Evolutionary conservation across 2,113 vertebrate species (phyloP), one percentile per base, ranked within the genome.

Genomic region (Esox niger): DNA sequence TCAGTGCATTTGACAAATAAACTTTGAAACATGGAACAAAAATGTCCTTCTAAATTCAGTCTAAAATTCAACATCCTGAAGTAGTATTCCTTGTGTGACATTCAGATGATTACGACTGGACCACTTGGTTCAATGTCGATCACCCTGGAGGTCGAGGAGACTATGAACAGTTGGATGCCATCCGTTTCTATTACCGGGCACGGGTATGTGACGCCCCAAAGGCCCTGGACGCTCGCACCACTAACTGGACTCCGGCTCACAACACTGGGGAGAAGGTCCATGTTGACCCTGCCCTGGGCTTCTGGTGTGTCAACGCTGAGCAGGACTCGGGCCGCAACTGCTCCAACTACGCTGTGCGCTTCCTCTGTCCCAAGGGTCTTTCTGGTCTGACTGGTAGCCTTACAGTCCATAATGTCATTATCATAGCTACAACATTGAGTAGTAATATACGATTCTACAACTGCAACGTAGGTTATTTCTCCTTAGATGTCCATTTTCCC

Each of bases 271-370:
- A 96, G 78, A 88, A 63, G 35, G 89, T 95, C 27, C 94, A 95
- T 2, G 82, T 88, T 61, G 93, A 88, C 61, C 87, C 92, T 2
- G 78, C 70, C 0, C 83, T 94, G 60, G 95, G 95, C 2, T 97
- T 96, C 88, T 97, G 95, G 95, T 96, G 95, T 70, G 81, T 93
- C 70, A 95, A 96, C 69, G 87, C 87, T 21, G 95, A 97, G 73
- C 95, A 96, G 82, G 82, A 70, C 7, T 81, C 85, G 0, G 91
- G 90, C 31, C 90, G 79, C 69, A 91, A 91, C 81, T 96, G 94
- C 74, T 93, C 89, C 8, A 95, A 95, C 78, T 94, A 95, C 1
- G 86, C 92, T 0, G 71, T 88, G 0, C 87, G 83, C 57, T 96
- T 98, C 86, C 89, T 96, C 38, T 97, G 93, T 81, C 93, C 90